Base-by-base conservation (phyloP, 2,113 vertebrate genomes). In the Varanus salvator region DNA sequence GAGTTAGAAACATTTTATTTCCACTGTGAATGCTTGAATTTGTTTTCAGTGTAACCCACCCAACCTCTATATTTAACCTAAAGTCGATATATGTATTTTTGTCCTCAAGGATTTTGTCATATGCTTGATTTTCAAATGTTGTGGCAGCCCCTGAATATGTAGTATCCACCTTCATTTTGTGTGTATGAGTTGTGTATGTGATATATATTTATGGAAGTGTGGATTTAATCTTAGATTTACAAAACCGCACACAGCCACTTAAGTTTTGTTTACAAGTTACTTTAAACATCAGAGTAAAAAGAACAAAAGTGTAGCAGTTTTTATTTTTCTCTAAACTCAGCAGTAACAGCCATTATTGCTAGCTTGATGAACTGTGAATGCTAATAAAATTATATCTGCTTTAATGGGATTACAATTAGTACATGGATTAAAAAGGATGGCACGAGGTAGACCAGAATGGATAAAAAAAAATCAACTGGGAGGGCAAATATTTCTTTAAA, bases 321-420 rank as follows among this genome's bases (percentile, higher is more conserved):
- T 88, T 91, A 88, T 88, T 92, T 92, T 93, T 87, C 86, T 94
- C 91, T 82, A 87, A 93, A 93, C 94, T 92, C 92, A 89, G 93
- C 94, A 91, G 95, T 94, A 94, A 92, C 91, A 89, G 93, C 96
- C 95, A 95, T 95, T 96, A 95, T 95, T 95, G 93, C 94, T 94
- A 95, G 94, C 95, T 96, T 96, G 97, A 97, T 96, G 96, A 97
- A 96, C 97, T 96, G 96, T 96, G 96, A 97, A 96, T 97, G 91
- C 95, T 97, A 97, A 97, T 97, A 97, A 97, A 97, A 97, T 97
- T 97, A 95, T 96, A 96, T 97, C 95, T 96, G 96, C 94, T 94
- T 96, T 97, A 97, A 97, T 97, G 96, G 97, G 95, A 96, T 97
- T 96, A 97, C 96, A 97, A 96, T 97, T 97, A 97, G 96, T 92